Base-by-base conservation (phyloP, 2,113 vertebrate genomes). In the Ariopsis seemanni region DNA sequence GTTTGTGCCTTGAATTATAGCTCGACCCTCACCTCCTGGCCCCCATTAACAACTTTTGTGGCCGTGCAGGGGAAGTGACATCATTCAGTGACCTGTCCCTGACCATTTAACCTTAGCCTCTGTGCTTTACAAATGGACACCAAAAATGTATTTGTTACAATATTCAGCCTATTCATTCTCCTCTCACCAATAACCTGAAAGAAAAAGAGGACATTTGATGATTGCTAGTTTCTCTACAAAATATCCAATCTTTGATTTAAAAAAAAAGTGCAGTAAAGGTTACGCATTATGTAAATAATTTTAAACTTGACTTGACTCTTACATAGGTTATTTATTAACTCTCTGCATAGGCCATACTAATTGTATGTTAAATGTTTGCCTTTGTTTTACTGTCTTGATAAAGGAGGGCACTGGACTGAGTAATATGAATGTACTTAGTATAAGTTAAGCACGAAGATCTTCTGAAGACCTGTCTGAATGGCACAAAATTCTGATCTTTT, bases 361-460 rank as follows among this genome's bases (percentile, higher is more conserved):
- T 18, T 80, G 27, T 60, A 34, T 81, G 55, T 62, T 62, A 62
- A 58, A 81, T 53, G n/a, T 84, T 81, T 55, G 65, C 65, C 83
- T 89, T 86, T 85, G 80, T 81, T 89, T 79, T 75, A 84, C 84
- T 88, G 84, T 88, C 80, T 88, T 86, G 63, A 58, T 84, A 84
- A 85, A 82, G 48, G 62, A 87, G 79, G 86, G 67, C 81, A 91
- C 88, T 91, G 89, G 82, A 88, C 86, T 83, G 79, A 86, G 72
- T 85, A 50, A 77, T 65, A 85, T 90, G 88, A 91, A 90, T 91
- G 87, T 91, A 87, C 63, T 87, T 79, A 84, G 89, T 87, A 72
- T 83, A 85, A 25, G 57, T 79, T 52, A 87, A 67, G 77, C 74
- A 75, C 5, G 81, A 42, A 55, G 53, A 79, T 81, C 78, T 80